Evolutionary conservation across 2,888 invertebrate genomes (phyloP).

Genomic region (Xanthia icteritia): DNA sequence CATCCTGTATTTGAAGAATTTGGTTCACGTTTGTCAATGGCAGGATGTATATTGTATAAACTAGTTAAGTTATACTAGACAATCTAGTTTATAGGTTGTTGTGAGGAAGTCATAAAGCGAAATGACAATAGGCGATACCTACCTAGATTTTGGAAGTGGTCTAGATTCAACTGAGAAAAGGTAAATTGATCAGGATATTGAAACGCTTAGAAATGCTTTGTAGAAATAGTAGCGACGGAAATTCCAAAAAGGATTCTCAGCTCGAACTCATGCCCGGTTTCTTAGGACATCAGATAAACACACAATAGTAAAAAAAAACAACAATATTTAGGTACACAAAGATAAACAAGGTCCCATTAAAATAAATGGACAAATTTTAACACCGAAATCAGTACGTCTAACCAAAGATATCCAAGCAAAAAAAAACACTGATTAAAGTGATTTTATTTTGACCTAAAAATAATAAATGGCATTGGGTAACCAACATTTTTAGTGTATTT

Average conservation of each 20-base stretch:
- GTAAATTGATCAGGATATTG: background rate
- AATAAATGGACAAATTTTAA: too few relatives aligned
- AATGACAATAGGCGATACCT: background rate
- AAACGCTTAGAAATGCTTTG: background rate
- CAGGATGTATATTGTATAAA: background rate
- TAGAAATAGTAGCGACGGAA: too few relatives aligned
- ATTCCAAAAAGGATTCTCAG: background rate
- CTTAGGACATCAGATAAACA: background rate
- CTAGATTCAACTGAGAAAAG: background rate
- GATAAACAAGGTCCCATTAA: too few relatives aligned
- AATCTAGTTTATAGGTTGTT: background rate
- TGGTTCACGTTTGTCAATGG: background rate
- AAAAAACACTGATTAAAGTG: too few relatives aligned
- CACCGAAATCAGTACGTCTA: too few relatives aligned
- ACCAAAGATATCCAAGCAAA: too few relatives aligned
- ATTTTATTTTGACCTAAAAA: too few relatives aligned
- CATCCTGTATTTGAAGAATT: slow-evolving; percentile 1
- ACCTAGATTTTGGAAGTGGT: background rate
- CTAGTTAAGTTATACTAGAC: background rate
- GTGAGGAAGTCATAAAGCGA: background rate
- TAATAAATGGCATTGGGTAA: too few relatives aligned
- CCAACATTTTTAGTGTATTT: too few relatives aligned
- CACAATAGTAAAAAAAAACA: too few relatives aligned
- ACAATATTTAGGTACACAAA: too few relatives aligned
- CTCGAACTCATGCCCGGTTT: background rate